Percentiles rank a stretch among this genome's conserved stretches.
Evolutionary conservation across 2,888 invertebrate genomes (phyloP).

Genomic region (Drosophila macrospina): DNA sequence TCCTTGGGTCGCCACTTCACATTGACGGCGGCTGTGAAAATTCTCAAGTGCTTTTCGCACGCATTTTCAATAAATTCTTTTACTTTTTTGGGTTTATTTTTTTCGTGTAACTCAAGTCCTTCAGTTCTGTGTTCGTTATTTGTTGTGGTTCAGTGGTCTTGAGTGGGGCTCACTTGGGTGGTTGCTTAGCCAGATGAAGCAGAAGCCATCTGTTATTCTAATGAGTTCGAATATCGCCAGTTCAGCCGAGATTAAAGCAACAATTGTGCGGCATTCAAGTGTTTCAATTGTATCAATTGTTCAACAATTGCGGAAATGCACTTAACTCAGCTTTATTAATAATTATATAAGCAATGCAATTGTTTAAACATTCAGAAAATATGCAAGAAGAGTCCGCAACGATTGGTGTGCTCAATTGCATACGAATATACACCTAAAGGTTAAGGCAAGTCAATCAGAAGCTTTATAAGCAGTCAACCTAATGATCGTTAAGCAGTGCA

Average conservation of each 20-base stretch:
- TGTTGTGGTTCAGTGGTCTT: conserved; percentile 14
- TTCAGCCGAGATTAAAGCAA: conserved; percentile 24
- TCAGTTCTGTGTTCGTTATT: conserved; percentile 26
- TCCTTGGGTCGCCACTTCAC: conserved; percentile 46
- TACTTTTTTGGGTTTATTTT: neutral
- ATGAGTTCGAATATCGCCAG: conserved; percentile 19
- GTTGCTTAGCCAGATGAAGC: conserved; percentile 7
- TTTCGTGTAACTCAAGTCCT: conserved; percentile 6
- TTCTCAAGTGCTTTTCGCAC: conserved; percentile 56
- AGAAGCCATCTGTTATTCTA: conserved; percentile 24
- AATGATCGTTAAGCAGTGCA: no score
- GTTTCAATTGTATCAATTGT: conserved; percentile 25
- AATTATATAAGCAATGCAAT: neutral
- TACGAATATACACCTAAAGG: no score
- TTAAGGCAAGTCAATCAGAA: no score
- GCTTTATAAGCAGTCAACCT: no score
- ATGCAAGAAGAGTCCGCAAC: no score
- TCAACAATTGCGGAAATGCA: neutral
- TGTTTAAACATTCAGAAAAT: no score
- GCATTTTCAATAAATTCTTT: conserved; percentile 67
- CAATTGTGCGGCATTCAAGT: conserved; percentile 18
- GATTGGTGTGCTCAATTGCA: no score
- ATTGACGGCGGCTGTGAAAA: conserved; percentile 38
- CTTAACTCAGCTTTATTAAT: neutral
- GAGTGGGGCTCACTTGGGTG: neutral